Conservation (phyloP, 2,888 invertebrate genomes). For the Bugulina stolonifera region DNA sequence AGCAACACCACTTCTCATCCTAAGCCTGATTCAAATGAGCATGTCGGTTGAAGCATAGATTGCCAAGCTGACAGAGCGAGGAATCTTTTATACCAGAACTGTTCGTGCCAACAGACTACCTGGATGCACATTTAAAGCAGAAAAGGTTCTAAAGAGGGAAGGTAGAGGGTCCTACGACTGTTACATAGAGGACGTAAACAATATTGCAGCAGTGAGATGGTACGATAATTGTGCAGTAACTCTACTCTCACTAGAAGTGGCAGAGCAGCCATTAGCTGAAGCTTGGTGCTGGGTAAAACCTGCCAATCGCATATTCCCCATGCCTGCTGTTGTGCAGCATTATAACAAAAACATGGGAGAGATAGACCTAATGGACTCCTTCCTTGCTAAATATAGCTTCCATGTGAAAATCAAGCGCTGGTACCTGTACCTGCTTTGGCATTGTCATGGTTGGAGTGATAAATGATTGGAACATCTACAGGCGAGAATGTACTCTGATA, state of each 20-base stretch:
- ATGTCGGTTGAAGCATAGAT: too few species aligned
- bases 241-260: not conserved
- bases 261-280: not conserved
- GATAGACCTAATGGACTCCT: not conserved
- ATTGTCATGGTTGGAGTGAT: constrained; percentile 2
- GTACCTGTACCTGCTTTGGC: not conserved
- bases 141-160: too few species aligned
- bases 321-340: not conserved
- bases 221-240: too few species aligned
- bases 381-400: not conserved
- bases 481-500: not conserved
- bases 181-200: too few species aligned
- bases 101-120: too few species aligned
- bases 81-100: too few species aligned
- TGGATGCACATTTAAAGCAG: too few species aligned
- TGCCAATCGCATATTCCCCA: not conserved
- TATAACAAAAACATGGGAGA: not conserved
- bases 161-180: too few species aligned
- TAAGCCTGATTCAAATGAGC: too few species aligned
- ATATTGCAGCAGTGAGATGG: too few species aligned
- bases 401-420: not conserved
- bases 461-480: constrained; percentile 2
- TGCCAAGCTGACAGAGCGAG: too few species aligned
- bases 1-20: too few species aligned
- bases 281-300: not conserved